phyloP scores from a whole-genome alignment of 2,113 vertebrate genomes.

The Amphilophus citrinellus region DNA sequence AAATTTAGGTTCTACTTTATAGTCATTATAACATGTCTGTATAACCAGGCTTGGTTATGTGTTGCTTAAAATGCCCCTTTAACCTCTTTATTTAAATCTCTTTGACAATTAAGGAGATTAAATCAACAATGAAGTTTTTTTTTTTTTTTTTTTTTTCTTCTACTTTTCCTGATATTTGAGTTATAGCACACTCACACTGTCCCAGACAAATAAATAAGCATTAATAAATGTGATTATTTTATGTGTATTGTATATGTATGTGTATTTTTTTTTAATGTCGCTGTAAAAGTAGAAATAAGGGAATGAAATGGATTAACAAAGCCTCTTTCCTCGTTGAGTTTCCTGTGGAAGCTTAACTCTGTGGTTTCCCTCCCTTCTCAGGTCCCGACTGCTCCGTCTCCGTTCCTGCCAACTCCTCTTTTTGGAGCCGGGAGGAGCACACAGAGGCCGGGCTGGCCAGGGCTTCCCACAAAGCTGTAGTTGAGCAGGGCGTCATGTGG shows the following conservation, averaged over 20 bases:
- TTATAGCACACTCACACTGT: background rate
- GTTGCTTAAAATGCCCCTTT: background rate
- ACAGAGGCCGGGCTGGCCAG: conserved; percentile 84
- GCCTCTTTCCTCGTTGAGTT: background rate
- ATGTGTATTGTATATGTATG: background rate
- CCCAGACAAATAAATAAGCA: background rate
- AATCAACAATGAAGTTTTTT: background rate
- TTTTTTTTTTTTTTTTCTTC: background rate
- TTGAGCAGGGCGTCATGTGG: conserved; percentile 93
- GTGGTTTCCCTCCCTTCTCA: conserved; percentile 58
- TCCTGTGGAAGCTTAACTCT: background rate
- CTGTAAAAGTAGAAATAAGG: background rate
- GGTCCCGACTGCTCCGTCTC: conserved; percentile 92
- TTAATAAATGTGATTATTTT: fast-evolving
- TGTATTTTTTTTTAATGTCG: background rate
- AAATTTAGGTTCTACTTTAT: background rate
- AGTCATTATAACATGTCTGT: background rate
- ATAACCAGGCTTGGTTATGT: too few species aligned
- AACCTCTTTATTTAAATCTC: background rate
- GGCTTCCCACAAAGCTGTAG: conserved; percentile 92
- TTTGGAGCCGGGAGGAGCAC: conserved; percentile 90
- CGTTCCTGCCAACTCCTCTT: conserved; percentile 90
- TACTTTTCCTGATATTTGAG: background rate
- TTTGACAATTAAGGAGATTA: background rate
- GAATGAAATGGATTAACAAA: background rate